These are phyloP conservation scores for Eremobia ochroleuca DNA, from an alignment of 2,888 invertebrate species.

Conservation along the genomic window DNA sequence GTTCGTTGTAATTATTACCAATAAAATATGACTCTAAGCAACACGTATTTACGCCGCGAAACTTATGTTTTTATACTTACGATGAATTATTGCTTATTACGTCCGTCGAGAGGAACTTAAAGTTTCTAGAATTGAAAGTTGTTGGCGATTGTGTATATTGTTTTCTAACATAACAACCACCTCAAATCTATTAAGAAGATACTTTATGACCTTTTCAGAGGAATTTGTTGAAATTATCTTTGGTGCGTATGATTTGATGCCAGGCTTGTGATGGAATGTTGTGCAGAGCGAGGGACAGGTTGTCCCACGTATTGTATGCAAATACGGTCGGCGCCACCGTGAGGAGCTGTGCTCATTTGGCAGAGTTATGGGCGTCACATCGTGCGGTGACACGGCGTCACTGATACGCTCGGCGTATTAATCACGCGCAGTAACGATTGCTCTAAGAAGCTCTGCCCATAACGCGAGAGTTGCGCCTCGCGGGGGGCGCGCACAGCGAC, in stretches of 20 bases:
- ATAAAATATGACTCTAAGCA: conserved; percentile 65
- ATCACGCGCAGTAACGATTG: conserved; percentile 84
- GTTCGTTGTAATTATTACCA: conserved; percentile 50
- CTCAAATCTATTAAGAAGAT: conserved; percentile 10
- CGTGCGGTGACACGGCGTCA: conserved; percentile 79
- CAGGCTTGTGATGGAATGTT: conserved; percentile 74
- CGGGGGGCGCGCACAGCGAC: conserved; percentile 85
- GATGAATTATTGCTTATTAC: conserved; percentile 47
- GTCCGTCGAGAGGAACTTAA: conserved; percentile 50
- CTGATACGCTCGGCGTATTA: conserved; percentile 82
- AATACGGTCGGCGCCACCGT: conserved; percentile 80
- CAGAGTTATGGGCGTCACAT: conserved; percentile 81
- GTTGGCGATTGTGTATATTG: conserved; percentile 50
- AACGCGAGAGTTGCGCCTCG: conserved; percentile 73
- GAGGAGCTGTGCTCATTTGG: conserved; percentile 83
- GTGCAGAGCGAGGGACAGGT: conserved; percentile 70
- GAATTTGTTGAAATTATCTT: conserved; percentile 36
- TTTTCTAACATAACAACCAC: conserved; percentile 19
- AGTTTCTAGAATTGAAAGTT: conserved; percentile 52
- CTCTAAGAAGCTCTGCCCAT: conserved; percentile 68
- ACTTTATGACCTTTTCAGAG: conserved; percentile 39
- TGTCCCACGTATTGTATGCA: conserved; percentile 85
- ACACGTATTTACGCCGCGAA: conserved; percentile 63
- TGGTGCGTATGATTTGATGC: conserved; percentile 35
- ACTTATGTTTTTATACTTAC: conserved; percentile 37